phyloP scores from a whole-genome alignment of 2,113 vertebrate species.

The Balaenoptera acutorostrata region DNA sequence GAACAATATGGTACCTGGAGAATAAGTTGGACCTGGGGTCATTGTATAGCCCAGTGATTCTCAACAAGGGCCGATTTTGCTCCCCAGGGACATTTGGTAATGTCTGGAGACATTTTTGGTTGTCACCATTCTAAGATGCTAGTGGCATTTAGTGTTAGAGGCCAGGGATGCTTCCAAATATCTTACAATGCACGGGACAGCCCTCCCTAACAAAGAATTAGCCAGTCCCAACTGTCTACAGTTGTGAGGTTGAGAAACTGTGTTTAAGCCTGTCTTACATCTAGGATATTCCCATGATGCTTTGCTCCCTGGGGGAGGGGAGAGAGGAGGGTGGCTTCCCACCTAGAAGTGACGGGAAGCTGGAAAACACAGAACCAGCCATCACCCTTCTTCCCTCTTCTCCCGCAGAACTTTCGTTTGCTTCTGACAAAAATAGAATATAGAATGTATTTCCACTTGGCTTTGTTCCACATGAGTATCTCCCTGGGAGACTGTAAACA shows the following conservation, averaged over 20 bases:
- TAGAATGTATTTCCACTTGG: neutral
- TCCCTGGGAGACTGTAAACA: neutral
- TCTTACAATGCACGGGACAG: accelerated
- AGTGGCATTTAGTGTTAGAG: neutral
- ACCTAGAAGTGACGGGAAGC: neutral
- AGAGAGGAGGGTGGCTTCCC: neutral
- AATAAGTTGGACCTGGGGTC: neutral
- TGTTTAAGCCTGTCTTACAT: neutral
- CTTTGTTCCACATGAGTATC: neutral
- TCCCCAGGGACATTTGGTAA: neutral
- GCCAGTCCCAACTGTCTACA: neutral
- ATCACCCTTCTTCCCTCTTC: neutral
- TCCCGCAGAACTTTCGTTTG: neutral
- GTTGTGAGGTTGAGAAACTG: neutral
- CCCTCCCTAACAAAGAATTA: neutral
- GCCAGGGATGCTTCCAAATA: neutral
- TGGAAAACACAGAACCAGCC: neutral
- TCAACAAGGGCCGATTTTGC: neutral
- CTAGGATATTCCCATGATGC: neutral
- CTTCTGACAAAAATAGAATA: neutral
- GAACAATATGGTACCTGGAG: neutral
- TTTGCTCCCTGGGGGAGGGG: neutral
- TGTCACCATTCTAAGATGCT: neutral
- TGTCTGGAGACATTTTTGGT: neutral
- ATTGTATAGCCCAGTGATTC: neutral